Conservation (phyloP, 2,113 vertebrate species). For the Lontra canadensis region DNA sequence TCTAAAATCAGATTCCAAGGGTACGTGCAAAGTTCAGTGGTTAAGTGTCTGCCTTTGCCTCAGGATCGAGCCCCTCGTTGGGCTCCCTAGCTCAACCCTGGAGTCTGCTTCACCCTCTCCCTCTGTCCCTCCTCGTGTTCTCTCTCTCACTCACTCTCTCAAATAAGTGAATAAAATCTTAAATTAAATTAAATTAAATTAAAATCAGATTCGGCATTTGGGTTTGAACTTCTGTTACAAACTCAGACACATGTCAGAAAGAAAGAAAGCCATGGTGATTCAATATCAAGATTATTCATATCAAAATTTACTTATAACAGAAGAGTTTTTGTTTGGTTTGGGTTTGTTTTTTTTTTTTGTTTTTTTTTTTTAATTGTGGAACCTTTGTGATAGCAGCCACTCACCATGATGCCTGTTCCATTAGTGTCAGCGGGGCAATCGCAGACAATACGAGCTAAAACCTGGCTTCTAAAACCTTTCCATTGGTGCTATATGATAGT, state of each 20-base stretch:
- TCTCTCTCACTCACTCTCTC: neutral
- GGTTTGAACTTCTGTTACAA: neutral
- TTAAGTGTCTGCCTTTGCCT: neutral
- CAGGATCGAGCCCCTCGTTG: neutral
- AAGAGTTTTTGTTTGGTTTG: neutral
- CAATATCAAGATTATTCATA: neutral
- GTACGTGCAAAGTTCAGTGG: neutral
- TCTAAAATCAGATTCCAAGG: neutral
- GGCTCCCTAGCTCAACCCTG: neutral
- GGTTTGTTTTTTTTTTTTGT: neutral
- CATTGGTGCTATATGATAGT: neutral
- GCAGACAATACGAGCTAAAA: neutral
- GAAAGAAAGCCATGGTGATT: neutral
- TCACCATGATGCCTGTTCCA: neutral
- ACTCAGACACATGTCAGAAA: neutral
- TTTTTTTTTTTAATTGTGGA: neutral
- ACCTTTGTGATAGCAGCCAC: neutral
- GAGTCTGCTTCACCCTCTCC: neutral
- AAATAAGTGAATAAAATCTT: neutral
- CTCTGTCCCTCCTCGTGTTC: too few species aligned
- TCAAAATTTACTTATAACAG: neutral
- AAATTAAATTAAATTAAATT: neutral
- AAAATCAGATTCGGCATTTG: neutral
- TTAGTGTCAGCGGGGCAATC: conserved; percentile 4
- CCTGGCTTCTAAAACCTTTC: neutral